Evolutionary conservation across 2,888 invertebrate genomes (phyloP).

Genomic region (Alsophila aescularia): DNA sequence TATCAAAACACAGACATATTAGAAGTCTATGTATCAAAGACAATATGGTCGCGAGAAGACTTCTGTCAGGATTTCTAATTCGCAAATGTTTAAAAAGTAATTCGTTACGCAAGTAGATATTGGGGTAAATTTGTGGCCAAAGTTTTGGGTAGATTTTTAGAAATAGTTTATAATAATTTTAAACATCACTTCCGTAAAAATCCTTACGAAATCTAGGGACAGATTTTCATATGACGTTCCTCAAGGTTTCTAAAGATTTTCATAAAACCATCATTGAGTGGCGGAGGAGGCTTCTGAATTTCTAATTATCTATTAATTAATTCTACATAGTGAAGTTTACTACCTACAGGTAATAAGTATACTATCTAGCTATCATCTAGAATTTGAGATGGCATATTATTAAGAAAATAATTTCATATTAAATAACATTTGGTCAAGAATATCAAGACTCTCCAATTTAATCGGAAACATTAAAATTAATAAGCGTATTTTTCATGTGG

Average conservation of each 20-base stretch:
- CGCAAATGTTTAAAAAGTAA: no score
- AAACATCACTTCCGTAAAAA: no score
- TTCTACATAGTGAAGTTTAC: conserved; percentile 43
- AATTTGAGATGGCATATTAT: conserved; percentile 70
- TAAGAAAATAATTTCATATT: conserved; percentile 75
- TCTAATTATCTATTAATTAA: conserved; percentile 14
- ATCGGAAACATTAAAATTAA: conserved; percentile 84
- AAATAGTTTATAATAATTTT: no score
- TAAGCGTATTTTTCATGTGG: conserved; percentile 83
- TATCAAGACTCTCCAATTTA: conserved; percentile 81
- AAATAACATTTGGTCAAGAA: conserved; percentile 82
- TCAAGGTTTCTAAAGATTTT: background rate
- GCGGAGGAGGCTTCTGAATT: conserved; percentile 6
- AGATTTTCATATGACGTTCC: no score
- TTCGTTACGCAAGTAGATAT: no score
- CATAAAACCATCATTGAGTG: background rate
- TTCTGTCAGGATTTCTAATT: no score
- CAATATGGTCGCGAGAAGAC: no score
- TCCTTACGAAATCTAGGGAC: no score
- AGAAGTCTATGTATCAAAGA: no score
- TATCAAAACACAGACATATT: no score
- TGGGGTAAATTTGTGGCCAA: no score
- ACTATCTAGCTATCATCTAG: conserved; percentile 64
- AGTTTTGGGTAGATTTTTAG: no score
- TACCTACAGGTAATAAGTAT: conserved; percentile 39